Percentiles rank a stretch among this genome's conserved stretches.
phyloP scores from a whole-genome alignment of 2,888 invertebrate species.

The Hemaris fuciformis region DNA sequence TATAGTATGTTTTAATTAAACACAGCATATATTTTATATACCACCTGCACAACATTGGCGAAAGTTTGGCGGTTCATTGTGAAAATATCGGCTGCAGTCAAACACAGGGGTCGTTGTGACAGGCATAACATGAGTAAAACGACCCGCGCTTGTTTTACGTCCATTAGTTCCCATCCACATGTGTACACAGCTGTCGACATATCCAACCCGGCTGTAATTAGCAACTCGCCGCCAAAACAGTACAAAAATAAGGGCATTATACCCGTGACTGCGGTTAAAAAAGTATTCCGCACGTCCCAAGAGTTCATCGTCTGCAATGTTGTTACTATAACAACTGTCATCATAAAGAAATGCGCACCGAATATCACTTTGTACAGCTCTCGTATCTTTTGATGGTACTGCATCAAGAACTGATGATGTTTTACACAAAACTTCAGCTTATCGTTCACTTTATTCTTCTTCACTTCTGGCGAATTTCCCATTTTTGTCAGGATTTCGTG shows the following conservation, averaged over 20 bases:
- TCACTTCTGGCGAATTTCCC: slow-evolving; percentile 13
- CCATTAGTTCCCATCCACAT: slow-evolving; percentile 58
- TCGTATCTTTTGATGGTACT: slow-evolving; percentile 43
- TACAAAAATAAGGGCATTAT: slow-evolving; percentile 55
- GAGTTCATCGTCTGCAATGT: slow-evolving; percentile 55
- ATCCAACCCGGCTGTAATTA: slow-evolving; percentile 44
- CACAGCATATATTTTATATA: slow-evolving; percentile 61
- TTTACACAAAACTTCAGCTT: slow-evolving; percentile 48
- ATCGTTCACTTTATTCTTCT: slow-evolving; percentile 29
- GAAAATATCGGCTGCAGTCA: slow-evolving; percentile 54
- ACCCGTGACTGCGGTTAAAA: slow-evolving; percentile 50
- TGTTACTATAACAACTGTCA: slow-evolving; percentile 54
- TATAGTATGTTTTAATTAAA: slow-evolving; percentile 48
- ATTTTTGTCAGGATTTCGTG: slow-evolving; percentile 24
- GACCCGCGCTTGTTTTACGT: slow-evolving; percentile 41
- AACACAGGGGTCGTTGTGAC: slow-evolving; percentile 44
- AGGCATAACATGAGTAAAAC: slow-evolving; percentile 45
- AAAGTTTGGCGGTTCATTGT: slow-evolving; percentile 59
- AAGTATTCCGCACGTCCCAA: slow-evolving; percentile 53
- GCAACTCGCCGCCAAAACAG: slow-evolving; percentile 58
- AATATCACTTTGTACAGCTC: slow-evolving; percentile 48
- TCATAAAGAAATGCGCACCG: slow-evolving; percentile 55
- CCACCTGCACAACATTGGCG: slow-evolving; percentile 49
- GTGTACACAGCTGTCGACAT: slow-evolving; percentile 46
- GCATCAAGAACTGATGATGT: slow-evolving; percentile 53